Evolutionary conservation across 2,113 vertebrate species (phyloP), one percentile per base, ranked within the genome.

Genomic region (Cyanoramphus novaezelandiae): DNA sequence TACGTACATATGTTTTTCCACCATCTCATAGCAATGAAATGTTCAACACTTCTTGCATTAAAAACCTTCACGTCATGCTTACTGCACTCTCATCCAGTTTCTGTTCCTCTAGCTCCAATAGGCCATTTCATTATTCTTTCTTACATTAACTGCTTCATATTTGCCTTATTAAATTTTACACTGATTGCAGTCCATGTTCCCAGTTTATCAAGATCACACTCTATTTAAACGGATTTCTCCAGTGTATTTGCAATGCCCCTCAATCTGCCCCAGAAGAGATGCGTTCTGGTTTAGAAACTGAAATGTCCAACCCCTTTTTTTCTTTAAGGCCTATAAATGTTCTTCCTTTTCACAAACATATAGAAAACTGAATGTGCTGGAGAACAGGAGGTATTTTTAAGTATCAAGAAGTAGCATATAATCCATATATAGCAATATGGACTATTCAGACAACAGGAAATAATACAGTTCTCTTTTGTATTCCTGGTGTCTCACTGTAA

Each of bases 201-300:
- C 63, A 95, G 96, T 95, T 92, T 72, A 93, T 86, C 93, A 95
- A 91, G 82, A 91, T 92, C 87, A 92, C 44, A 96, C n/a, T 82
- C 91, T 71, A 90, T 94, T 96, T 94, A 94, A 96, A 92, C 70
- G 80, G n/a, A 91, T 85, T 75, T 90, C 95, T 95, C 96, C 63
- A 80, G 93, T 88, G 94, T 86, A 93, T 92, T 94, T 24, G 5
- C 60, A 83, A 44, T 41, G 64, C 82, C 80, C 68, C 53, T 88
- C 63, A 80, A 68, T 82, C 71, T 83, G 93, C 41, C 85, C 90
- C 82, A 96, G 92, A 93, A 95, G 79, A 88, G 82, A 86, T 55
- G 33, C 21, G 79, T 39, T 97, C 93, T 90, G 76, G 53, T 93
- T 96, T 80, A 88, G 59, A 91, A 95, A 96, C 55, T 17, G 78